Evolutionary conservation across 2,888 invertebrate species (phyloP), one percentile per base, ranked within the genome.

Genomic region (Meteorus colon): DNA sequence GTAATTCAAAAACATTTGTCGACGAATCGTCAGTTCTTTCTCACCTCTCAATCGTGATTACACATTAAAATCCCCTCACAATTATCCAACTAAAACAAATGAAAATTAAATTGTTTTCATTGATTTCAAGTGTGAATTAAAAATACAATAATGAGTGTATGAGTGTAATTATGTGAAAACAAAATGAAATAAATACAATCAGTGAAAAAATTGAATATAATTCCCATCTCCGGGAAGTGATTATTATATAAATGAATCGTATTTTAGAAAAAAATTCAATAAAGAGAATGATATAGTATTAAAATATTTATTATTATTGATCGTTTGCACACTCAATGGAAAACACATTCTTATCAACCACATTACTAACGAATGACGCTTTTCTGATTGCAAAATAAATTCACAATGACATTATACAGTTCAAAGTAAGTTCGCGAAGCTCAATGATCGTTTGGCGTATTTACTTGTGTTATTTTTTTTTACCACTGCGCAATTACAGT

Each of bases 11-110:
- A 62, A 59, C 41, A 41, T 71, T 41, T 45, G 34, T 29, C 37
- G 37, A 65, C 65, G 24, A 41, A 19, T 37, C 60, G 24, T 60
- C 69, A 77, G 34, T 63, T 77, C 62, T 77, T 69, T 75, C 37
- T 34, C 51, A 75, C 34, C 75, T 71, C 71, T 60, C 45, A n/a
- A 19, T 71, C 24, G 62, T 19, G 37, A 71, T 71, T 24, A 41
- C 37, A 24, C 60, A 37, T 19, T 62, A 31, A 48, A 8, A 29
- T 55, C 6, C 48, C 12, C 16, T 12, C 12, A 41, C 12, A 12
- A 51, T 10, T 16, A 51, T 10, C 27, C 16, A 16, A 24, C 24
- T 24, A 34, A 31, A 29, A 14, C 8, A 63, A 29, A 63, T 19
- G 24, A 12, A 37, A 45, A 45, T n/a, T 16, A 31, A 27, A 16